phyloP scores from a whole-genome alignment of 2,113 vertebrate species.

The Catagonus wagneri region DNA sequence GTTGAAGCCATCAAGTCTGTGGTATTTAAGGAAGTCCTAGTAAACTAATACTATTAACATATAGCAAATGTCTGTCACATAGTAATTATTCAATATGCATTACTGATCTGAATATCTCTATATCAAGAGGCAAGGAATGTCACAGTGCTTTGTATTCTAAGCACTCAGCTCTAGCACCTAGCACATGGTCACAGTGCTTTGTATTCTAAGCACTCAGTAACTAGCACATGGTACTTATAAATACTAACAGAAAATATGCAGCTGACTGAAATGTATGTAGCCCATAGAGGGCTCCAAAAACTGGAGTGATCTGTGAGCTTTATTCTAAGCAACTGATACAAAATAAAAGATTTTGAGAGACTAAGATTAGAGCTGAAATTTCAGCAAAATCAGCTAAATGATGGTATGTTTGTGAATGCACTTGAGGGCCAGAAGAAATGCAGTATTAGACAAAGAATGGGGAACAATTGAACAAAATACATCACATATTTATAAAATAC shows the following conservation, averaged over 20 bases:
- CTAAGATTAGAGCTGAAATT: neutral
- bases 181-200: neutral
- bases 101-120: neutral
- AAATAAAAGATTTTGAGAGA: constrained; percentile 44
- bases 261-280: neutral
- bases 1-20: neutral
- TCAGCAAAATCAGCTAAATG: constrained; percentile 53
- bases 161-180: neutral
- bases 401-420: neutral
- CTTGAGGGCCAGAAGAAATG: neutral
- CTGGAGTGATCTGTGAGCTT: neutral
- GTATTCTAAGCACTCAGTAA: neutral
- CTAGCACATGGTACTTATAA: neutral
- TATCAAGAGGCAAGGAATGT: neutral
- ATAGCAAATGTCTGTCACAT: neutral
- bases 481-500: neutral
- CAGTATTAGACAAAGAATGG: neutral
- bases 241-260: constrained; percentile 27
- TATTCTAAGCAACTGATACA: neutral
- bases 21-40: neutral
- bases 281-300: neutral
- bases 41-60: constrained; percentile 10
- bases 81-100: neutral
- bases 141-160: neutral
- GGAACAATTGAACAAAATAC: neutral